Evolutionary conservation across 2,888 invertebrate species (phyloP).

Genomic region (Calephelis perditalis): DNA sequence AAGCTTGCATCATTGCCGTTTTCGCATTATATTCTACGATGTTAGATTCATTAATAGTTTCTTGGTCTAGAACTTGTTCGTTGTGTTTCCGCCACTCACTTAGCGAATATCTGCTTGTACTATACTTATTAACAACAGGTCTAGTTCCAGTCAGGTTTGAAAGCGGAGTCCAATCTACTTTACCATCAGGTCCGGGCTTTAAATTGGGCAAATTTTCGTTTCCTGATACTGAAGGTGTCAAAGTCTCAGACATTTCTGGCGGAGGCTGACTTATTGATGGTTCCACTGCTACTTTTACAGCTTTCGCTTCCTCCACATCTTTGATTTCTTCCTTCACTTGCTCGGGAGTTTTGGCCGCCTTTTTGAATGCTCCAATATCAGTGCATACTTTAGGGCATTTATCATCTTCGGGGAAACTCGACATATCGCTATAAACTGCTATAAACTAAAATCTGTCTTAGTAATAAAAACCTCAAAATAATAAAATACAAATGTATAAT

Average conservation of each 20-base stretch:
- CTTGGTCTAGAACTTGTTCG: conserved; percentile 67
- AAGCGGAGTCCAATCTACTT: conserved; percentile 85
- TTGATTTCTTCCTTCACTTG: conserved; percentile 34
- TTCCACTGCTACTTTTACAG: conserved; percentile 29
- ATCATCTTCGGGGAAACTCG: conserved; percentile 42
- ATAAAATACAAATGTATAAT: neutral
- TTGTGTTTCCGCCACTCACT: conserved; percentile 85
- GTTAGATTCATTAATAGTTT: conserved; percentile 72
- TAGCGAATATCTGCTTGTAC: conserved; percentile 84
- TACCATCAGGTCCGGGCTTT: conserved; percentile 84
- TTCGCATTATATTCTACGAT: conserved; percentile 80
- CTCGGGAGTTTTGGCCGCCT: conserved; percentile 45
- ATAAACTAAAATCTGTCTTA: neutral
- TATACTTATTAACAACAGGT: conserved; percentile 86
- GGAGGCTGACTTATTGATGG: conserved; percentile 12
- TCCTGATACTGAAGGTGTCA: conserved; percentile 33
- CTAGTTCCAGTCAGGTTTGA: conserved; percentile 84
- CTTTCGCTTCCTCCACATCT: conserved; percentile 28
- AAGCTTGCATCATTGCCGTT: conserved; percentile 80
- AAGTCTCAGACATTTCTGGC: conserved; percentile 18
- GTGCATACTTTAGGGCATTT: conserved; percentile 54
- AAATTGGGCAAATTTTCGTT: conserved; percentile 49
- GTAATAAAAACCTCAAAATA: neutral
- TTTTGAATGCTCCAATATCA: conserved; percentile 58
- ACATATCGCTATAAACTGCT: neutral